Evolutionary conservation across 2,113 vertebrate species (phyloP).

Genomic region (Peromyscus leucopus): DNA sequence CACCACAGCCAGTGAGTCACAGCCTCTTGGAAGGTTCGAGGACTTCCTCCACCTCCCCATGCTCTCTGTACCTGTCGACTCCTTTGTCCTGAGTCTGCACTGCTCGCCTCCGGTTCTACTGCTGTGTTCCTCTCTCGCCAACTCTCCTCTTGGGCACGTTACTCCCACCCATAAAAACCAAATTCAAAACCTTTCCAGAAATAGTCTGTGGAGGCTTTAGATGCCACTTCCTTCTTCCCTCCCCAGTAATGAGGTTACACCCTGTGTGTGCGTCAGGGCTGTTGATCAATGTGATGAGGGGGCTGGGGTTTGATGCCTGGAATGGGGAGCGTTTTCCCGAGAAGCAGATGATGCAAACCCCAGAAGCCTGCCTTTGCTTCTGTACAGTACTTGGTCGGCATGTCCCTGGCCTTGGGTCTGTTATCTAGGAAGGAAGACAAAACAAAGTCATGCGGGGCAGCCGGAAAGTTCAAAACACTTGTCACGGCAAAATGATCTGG

Average conservation of each 20-base stretch:
- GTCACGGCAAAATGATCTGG: not conserved
- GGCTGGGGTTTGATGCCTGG: not conserved
- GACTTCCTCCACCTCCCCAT: not conserved
- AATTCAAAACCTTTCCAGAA: constrained; percentile 8
- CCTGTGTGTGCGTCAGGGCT: not conserved
- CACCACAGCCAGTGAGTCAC: not conserved
- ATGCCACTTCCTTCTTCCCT: constrained; percentile 7
- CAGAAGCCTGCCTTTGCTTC: not conserved
- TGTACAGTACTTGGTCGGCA: not conserved
- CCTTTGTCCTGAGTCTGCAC: too few species aligned
- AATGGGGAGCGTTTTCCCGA: constrained; percentile 40
- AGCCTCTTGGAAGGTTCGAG: not conserved
- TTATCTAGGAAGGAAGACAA: constrained; percentile 71
- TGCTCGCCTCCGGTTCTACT: not conserved
- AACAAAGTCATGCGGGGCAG: not conserved
- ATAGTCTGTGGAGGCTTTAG: not conserved
- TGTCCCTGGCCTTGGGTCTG: constrained; percentile 60
- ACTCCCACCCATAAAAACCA: not conserved
- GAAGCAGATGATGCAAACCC: constrained; percentile 12
- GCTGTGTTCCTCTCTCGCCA: too few species aligned
- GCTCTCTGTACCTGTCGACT: too few species aligned
- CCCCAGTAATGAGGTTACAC: not conserved
- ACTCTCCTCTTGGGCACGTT: not conserved
- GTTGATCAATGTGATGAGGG: constrained; percentile 12
- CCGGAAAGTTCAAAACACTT: not conserved